These are phyloP conservation scores for Nemopilema nomurai DNA, from an alignment of 30 jellyfish, hydroid and myxozoan genomes.

Conservation along the genomic window DNA sequence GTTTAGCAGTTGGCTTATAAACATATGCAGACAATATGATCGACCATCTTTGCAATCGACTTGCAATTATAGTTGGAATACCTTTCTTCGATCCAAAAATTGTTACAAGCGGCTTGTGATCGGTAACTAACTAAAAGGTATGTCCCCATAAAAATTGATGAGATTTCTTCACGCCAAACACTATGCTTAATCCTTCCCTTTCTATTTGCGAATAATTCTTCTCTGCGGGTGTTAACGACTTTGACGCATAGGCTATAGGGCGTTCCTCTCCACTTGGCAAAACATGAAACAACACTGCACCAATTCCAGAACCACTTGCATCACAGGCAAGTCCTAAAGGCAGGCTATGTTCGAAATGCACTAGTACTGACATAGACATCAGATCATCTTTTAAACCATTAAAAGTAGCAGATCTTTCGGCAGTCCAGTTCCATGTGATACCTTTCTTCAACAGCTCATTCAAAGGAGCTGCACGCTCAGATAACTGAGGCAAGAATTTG, in stretches of 20 bases:
- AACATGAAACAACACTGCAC: slow-evolving; percentile 66
- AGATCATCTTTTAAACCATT: slow-evolving; percentile 55
- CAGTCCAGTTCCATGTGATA: slow-evolving; percentile 58
- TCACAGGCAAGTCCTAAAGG: slow-evolving; percentile 69
- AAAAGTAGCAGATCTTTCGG: slow-evolving; percentile 43
- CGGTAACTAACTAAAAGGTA: slow-evolving; percentile 59
- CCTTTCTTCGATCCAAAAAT: slow-evolving; percentile 72
- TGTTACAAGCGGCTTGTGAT: slow-evolving; percentile 60
- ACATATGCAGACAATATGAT: slow-evolving; percentile 56
- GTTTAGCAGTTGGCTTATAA: slow-evolving; percentile 60
- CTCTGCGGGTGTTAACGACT: slow-evolving; percentile 55
- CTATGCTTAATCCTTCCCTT: slow-evolving; percentile 67
- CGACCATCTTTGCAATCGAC: slow-evolving; percentile 65
- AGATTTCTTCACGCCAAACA: slow-evolving; percentile 66
- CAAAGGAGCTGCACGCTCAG: slow-evolving; percentile 72
- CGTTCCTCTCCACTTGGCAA: slow-evolving; percentile 58
- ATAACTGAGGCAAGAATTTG: slow-evolving; percentile 62
- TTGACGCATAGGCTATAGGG: slow-evolving; percentile 68
- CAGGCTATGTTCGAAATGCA: slow-evolving; percentile 60
- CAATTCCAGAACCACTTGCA: slow-evolving; percentile 66
- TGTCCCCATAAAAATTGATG: slow-evolving; percentile 58
- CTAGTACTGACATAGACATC: slow-evolving; percentile 51
- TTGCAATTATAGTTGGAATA: slow-evolving; percentile 63
- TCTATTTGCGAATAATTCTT: slow-evolving; percentile 60
- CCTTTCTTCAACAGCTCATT: slow-evolving; percentile 56